These are phyloP conservation scores for Blera fallax DNA, from an alignment of 2,888 invertebrate genomes.

Conservation along the genomic window DNA sequence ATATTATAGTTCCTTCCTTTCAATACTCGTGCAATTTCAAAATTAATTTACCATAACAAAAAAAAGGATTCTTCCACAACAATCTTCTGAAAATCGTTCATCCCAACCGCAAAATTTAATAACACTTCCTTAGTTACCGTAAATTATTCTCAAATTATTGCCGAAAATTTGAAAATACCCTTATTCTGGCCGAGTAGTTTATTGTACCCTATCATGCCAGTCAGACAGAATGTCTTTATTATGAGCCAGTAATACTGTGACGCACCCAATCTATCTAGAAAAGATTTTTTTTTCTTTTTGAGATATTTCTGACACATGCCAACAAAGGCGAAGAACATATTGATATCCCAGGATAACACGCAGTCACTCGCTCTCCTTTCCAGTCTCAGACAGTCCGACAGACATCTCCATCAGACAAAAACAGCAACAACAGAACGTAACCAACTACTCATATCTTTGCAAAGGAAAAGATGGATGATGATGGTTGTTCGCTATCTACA, in stretches of 20 bases:
- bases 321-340: constrained; percentile 64
- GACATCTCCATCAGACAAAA: constrained; percentile 52
- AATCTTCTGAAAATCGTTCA: neutral
- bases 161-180: neutral
- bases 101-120: neutral
- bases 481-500: constrained; percentile 49
- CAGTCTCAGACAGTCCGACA: constrained; percentile 47
- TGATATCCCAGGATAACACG: constrained; percentile 65
- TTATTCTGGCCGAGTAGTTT: neutral
- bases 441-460: constrained; percentile 2
- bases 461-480: constrained; percentile 58
- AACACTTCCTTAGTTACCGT: neutral
- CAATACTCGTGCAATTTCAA: neutral
- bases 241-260: neutral
- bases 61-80: neutral
- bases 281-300: neutral
- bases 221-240: constrained; percentile 2
- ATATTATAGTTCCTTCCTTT: neutral
- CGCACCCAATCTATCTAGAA: neutral
- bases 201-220: neutral
- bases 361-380: constrained; percentile 39
- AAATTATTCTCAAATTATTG: constrained; percentile 3
- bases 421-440: constrained; percentile 24
- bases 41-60: neutral
- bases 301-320: constrained; percentile 64